These are phyloP conservation scores for Quiscalus mexicanus DNA, from an alignment of 2,113 vertebrate genomes.

Conservation along the genomic window DNA sequence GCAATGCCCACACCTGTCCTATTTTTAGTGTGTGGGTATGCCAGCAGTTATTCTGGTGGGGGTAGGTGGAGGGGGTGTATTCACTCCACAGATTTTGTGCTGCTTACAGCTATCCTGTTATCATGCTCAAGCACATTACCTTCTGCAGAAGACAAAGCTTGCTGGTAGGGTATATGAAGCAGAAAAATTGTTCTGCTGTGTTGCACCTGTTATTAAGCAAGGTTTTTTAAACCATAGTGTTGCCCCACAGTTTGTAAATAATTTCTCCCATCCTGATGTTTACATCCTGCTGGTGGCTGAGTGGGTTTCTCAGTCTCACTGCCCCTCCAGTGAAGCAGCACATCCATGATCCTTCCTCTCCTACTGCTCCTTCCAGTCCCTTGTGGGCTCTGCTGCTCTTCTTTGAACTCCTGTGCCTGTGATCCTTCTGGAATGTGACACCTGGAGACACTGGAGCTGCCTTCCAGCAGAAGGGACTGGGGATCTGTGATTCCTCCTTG, in stretches of 20 bases:
- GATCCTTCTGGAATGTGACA: fast-evolving
- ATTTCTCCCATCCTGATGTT: not conserved
- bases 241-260: not conserved
- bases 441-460: not conserved
- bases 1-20: conserved; percentile 51
- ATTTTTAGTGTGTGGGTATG: not conserved
- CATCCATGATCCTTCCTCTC: not conserved
- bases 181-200: not conserved
- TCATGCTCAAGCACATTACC: not conserved
- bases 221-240: not conserved
- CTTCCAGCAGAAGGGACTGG: not conserved
- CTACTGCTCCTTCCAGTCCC: not conserved
- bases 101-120: not conserved
- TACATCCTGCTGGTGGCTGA: not conserved
- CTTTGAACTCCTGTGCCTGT: not conserved
- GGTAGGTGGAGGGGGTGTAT: not conserved
- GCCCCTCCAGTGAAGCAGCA: not conserved
- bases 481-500: not conserved
- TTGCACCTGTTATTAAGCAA: not conserved
- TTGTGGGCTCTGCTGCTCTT: not conserved
- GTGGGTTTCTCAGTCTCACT: not conserved
- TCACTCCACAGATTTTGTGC: not conserved
- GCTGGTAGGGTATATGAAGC: not conserved
- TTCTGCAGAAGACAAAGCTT: not conserved
- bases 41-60: not conserved